A percentile compares a stretch with the other conserved stretches of the same genome.
phyloP scores from a whole-genome alignment of 1,140 invertebrate species.

The Drosophila repletoides region DNA sequence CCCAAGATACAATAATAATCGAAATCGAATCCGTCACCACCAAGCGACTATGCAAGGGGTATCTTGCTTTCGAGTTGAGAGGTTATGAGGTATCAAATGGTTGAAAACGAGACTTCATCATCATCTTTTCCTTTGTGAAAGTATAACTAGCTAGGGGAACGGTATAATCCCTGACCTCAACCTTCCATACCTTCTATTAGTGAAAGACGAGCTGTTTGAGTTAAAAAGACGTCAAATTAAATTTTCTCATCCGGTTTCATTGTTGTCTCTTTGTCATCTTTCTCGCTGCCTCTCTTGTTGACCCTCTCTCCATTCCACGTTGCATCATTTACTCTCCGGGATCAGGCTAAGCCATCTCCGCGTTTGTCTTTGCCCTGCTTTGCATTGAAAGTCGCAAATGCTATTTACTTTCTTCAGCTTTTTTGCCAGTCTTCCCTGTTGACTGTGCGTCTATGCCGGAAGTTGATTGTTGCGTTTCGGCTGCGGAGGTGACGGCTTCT shows the following conservation, averaged over 20 bases:
- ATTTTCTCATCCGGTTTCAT: slow-evolving; percentile 75
- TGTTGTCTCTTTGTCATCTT: slow-evolving; percentile 35
- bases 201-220: slow-evolving; percentile 70
- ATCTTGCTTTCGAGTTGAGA: too few species aligned
- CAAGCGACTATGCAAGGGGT: slow-evolving; percentile 45
- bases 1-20: slow-evolving; percentile 76
- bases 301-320: slow-evolving; percentile 2
- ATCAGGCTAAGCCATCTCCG: slow-evolving; percentile 45
- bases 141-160: slow-evolving; percentile 29
- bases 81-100: too few species aligned
- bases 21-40: slow-evolving; percentile 74
- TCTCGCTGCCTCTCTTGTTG: not conserved
- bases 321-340: slow-evolving; percentile 54
- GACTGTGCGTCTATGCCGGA: slow-evolving; percentile 44
- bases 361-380: slow-evolving; percentile 23
- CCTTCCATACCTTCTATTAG: not conserved
- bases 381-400: slow-evolving; percentile 39
- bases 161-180: slow-evolving; percentile 28
- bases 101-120: too few species aligned
- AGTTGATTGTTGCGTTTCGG: slow-evolving; percentile 67
- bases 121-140: slow-evolving; percentile 27
- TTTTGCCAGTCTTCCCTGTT: not conserved
- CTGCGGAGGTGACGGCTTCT: slow-evolving; percentile 12
- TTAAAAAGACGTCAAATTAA: slow-evolving; percentile 77
- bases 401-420: slow-evolving; percentile 54